Conservation (phyloP, 2,888 invertebrate genomes). For the Caenorhabditis sp. region DNA sequence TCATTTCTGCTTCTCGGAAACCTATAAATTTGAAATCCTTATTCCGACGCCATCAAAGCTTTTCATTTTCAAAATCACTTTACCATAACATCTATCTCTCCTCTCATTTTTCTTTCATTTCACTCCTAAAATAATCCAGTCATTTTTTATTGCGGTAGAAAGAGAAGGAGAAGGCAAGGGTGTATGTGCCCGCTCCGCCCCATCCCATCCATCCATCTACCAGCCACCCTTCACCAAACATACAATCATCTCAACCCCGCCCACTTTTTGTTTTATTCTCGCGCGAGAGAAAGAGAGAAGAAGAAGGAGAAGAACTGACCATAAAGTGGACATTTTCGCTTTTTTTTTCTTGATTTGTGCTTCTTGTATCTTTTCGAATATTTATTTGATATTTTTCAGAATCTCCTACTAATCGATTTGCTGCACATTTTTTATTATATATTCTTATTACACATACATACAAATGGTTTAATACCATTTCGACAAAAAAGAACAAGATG, state of each 20-base stretch:
- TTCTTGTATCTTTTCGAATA: background rate
- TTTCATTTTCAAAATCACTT: background rate
- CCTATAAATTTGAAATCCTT: background rate
- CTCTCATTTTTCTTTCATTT: background rate
- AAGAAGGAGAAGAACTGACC: slow-evolving; percentile 1
- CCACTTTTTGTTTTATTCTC: background rate
- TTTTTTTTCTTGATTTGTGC: background rate
- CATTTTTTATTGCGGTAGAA: slow-evolving; percentile 1
- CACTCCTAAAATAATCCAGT: background rate
- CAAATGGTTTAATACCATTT: slow-evolving; percentile 8
- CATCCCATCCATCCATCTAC: background rate
- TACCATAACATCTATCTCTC: background rate
- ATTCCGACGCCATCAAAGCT: background rate
- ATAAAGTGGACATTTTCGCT: background rate
- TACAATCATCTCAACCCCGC: background rate
- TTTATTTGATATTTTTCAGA: background rate
- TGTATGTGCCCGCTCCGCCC: background rate
- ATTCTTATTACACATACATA: background rate
- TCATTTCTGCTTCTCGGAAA: background rate
- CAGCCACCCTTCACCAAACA: slow-evolving; percentile 1
- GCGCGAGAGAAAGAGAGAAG: background rate
- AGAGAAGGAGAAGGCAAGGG: background rate
- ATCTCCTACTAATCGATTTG: background rate
- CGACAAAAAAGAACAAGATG: background rate
- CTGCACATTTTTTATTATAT: background rate